Evolutionary conservation across 2,797 vertebrate genomes (phyloP).

Genomic region (Sebastes kiyomatsui): DNA sequence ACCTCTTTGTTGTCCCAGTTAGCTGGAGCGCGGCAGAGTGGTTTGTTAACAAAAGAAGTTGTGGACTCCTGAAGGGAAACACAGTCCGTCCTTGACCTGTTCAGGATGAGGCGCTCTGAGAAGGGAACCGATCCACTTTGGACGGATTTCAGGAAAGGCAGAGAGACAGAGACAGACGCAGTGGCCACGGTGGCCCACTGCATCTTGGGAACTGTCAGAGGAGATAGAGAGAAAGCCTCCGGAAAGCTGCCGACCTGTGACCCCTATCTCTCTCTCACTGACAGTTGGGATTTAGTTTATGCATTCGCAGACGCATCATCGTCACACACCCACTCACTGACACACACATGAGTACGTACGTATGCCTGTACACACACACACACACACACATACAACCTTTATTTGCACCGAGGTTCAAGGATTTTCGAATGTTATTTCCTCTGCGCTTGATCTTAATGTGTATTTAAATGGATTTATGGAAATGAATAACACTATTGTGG

Average conservation of each 20-base stretch:
- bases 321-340: conserved; percentile 18
- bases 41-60: conserved; percentile 38
- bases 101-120: conserved; percentile 42
- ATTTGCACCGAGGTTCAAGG: conserved; percentile 42
- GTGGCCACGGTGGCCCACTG: conserved; percentile 58
- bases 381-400: conserved; percentile 14
- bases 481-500: conserved; percentile 53
- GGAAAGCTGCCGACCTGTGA: conserved; percentile 66
- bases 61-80: conserved; percentile 34
- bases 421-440: conserved; percentile 55
- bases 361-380: neutral
- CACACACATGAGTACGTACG: neutral
- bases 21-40: neutral
- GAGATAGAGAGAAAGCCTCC: conserved; percentile 67
- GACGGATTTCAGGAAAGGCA: conserved; percentile 60
- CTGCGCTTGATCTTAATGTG: conserved; percentile 43
- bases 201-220: conserved; percentile 75
- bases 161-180: conserved; percentile 50
- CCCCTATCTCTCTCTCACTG: conserved; percentile 67
- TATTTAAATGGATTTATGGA: conserved; percentile 66
- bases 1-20: conserved; percentile 37
- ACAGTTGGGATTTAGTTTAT: conserved; percentile 73
- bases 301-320: conserved; percentile 55
- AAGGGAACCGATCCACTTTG: conserved; percentile 57
- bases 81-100: conserved; percentile 66